phyloP scores from a whole-genome alignment of 2,888 invertebrate species.

The Arenicola marina region DNA sequence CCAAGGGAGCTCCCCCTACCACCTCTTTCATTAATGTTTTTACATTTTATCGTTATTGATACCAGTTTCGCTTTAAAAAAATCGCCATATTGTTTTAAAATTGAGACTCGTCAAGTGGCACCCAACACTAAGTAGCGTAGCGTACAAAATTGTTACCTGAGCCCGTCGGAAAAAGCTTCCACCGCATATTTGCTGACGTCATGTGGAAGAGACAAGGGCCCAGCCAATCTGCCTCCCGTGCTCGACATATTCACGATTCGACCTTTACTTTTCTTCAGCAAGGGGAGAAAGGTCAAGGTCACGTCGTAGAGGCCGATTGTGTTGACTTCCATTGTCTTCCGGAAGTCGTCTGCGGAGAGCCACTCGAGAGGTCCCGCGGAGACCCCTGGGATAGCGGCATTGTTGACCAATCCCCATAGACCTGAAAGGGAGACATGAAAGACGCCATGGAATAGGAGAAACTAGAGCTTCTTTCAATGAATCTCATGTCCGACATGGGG shows the following conservation, averaged over 20 bases:
- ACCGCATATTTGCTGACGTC: slow-evolving; percentile 46
- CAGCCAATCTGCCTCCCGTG: slow-evolving; percentile 38
- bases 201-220: slow-evolving; percentile 36
- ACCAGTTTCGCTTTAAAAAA: no score
- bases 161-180: slow-evolving; percentile 44
- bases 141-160: no score
- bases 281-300: slow-evolving; percentile 43
- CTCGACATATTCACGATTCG: slow-evolving; percentile 47
- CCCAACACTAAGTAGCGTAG: slow-evolving; percentile 37
- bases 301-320: slow-evolving; percentile 53
- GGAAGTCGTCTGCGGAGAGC: slow-evolving; percentile 51
- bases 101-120: no score
- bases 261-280: slow-evolving; percentile 41
- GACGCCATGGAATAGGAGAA: no score
- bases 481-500: no score
- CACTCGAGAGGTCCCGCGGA: slow-evolving; percentile 51
- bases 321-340: slow-evolving; percentile 44
- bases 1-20: no score
- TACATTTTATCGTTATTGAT: no score
- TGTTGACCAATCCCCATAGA: slow-evolving; percentile 53
- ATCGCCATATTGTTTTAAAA: no score
- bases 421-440: slow-evolving; percentile 32
- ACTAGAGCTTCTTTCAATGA: no score
- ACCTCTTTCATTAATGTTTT: no score
- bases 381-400: slow-evolving; percentile 45